These are phyloP conservation scores for Phoebastria nigripes DNA, from an alignment of 2,797 vertebrate species.

Conservation along the genomic window DNA sequence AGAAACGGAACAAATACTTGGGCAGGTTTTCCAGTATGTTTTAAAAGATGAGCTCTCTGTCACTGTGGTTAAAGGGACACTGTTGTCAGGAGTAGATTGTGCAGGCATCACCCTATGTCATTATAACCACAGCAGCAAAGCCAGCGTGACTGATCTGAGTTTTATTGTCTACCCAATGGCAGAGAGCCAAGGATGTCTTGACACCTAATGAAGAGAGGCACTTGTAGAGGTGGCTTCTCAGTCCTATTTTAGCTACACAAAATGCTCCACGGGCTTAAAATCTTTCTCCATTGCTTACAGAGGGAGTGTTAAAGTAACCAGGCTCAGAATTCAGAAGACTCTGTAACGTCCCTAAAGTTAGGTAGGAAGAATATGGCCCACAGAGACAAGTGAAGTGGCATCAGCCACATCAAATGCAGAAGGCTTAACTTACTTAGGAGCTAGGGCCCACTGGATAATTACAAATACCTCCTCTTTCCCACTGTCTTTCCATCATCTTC, in stretches of 20 bases:
- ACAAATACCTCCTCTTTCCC: not conserved
- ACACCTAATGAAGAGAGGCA: not conserved
- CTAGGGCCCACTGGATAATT: not conserved
- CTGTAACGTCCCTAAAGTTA: not conserved
- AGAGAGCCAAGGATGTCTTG: not conserved
- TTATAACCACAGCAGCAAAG: not conserved
- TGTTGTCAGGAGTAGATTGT: not conserved
- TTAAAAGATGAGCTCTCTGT: not conserved
- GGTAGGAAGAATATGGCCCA: not conserved
- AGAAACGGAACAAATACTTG: not conserved
- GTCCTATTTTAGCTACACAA: not conserved
- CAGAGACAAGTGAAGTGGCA: not conserved
- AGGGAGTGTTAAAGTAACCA: not conserved
- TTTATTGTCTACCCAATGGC: not conserved
- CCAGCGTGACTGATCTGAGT: not conserved
- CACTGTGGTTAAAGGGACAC: not conserved
- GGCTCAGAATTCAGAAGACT: not conserved
- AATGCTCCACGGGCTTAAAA: not conserved
- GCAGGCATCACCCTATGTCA: not conserved
- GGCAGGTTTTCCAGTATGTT: not conserved
- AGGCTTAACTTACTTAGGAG: not conserved
- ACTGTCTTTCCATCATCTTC: not conserved
- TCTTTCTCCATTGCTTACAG: not conserved
- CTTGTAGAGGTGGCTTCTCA: not conserved
- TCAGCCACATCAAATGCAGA: not conserved